Base-by-base conservation (phyloP, 2,797 vertebrate species). In the Phalloptychus januarius region DNA sequence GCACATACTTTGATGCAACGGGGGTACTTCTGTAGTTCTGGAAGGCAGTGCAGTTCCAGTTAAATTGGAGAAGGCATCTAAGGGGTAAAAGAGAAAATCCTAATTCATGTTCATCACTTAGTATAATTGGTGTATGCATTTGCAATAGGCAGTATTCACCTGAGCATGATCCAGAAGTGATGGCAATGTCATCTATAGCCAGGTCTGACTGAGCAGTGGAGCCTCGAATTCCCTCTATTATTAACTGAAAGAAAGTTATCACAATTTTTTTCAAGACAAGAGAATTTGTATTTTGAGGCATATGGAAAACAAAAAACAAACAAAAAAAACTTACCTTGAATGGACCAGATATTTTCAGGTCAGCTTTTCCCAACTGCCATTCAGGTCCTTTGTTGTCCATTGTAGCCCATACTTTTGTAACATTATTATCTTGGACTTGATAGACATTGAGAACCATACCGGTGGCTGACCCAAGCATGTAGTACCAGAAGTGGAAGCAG, bases 401-500 rank as follows among this genome's bases (percentile, higher is more conserved):
- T 58, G 46, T 82, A 12, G 88, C 90, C 96, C 96, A 97, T 61
- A 96, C 7, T 74, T 87, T 90, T 28, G 67, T 77, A 1, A 16
- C 61, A 7, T 3, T 79, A 5, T 76, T 83, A 3, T 7, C 71
- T 81, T 92, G 76, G 11, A 76, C 56, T 84, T 90, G 46, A 31
- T 96, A 95, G 40, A 96, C 75, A 1, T 91, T 92, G 56, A 97
- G 92, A 4, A 88, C 86, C 95, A 96, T 96, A 11, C 89, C 85
- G 2, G 13, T 4, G 16, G 93, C 92, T 7, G 75, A 81, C 20
- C 97, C 96, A 0, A 95, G 94, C 95, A 97, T 96, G 84, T 97
- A 93, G 86, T 97, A 97, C 96, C 96, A 97, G 91, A 97, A 97
- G 50, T 87, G 76, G 83, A 97, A 89, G 88, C 97, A 97, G 79